A percentile compares a stretch with the other conserved stretches of the same genome.
These are phyloP conservation scores for Eudemis profundana DNA, from an alignment of 2,888 invertebrate species.

Conservation along the genomic window DNA sequence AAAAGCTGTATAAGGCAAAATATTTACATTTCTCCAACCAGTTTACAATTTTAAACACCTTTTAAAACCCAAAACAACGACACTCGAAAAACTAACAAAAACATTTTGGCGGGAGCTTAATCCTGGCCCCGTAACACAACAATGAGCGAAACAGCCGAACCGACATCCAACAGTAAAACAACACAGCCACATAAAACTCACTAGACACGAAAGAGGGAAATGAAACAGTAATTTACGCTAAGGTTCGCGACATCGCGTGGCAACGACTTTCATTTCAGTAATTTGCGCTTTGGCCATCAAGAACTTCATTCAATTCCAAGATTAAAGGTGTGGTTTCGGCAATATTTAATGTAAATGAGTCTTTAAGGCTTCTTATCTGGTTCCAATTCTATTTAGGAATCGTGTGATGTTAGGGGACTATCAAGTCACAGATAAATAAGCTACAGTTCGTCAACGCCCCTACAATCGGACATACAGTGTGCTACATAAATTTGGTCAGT, in stretches of 20 bases:
- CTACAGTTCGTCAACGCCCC: too few relatives aligned
- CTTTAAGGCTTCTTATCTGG: neutral
- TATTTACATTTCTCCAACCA: too few relatives aligned
- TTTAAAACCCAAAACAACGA: neutral
- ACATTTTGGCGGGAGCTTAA: neutral
- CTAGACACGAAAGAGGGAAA: conserved; percentile 33
- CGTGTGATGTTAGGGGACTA: neutral
- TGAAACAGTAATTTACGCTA: conserved; percentile 40
- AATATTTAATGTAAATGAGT: conserved; percentile 25
- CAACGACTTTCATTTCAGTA: conserved; percentile 36
- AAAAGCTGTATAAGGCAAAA: too few relatives aligned
- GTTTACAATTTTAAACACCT: too few relatives aligned
- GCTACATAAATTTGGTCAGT: too few relatives aligned
- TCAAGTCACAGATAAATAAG: too few relatives aligned
- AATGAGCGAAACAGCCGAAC: conserved; percentile 4
- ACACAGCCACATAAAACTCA: conserved; percentile 18
- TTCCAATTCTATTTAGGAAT: neutral
- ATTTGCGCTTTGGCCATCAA: conserved; percentile 27
- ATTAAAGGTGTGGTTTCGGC: conserved; percentile 33
- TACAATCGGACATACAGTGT: too few relatives aligned
- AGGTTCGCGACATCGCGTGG: conserved; percentile 37
- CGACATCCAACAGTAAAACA: conserved; percentile 12
- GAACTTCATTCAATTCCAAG: conserved; percentile 24
- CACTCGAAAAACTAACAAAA: neutral
- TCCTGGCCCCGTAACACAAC: neutral